Conservation (phyloP, 1,140 invertebrate species). For the Metaphire vulgaris region DNA sequence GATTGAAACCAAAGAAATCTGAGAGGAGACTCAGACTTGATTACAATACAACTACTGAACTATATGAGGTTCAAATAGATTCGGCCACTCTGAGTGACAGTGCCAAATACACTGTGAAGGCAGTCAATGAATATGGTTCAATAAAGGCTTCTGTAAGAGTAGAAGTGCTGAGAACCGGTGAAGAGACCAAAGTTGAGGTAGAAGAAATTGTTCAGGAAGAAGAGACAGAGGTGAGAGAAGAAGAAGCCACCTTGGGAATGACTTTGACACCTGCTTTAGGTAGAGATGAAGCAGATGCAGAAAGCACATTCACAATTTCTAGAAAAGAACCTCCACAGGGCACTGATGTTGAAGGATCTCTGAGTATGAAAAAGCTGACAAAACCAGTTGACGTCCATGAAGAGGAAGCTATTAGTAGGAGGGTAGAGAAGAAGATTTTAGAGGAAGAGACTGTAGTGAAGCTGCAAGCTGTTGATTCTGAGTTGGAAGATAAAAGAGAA, state of each 20-base stretch:
- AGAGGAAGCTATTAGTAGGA: background rate
- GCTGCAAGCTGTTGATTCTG: no score
- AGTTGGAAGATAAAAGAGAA: no score
- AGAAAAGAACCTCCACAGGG: background rate
- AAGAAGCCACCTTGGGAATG: background rate
- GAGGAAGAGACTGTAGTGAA: no score
- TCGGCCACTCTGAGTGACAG: background rate
- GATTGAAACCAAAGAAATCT: constrained; percentile 16
- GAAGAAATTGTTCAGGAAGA: background rate
- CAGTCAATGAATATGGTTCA: background rate
- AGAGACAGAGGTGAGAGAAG: no score
- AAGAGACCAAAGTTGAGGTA: background rate
- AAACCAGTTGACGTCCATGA: background rate
- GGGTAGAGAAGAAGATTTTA: background rate
- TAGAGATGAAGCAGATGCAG: background rate
- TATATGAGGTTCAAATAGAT: background rate
- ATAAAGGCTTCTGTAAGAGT: background rate
- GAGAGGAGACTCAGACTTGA: background rate
- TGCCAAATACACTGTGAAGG: constrained; percentile 11
- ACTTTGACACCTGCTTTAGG: background rate
- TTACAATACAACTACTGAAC: background rate
- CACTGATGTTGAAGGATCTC: background rate
- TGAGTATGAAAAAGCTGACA: no score
- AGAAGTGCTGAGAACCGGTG: background rate
- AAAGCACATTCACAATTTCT: background rate